Percentiles rank a stretch among this genome's conserved stretches.
phyloP scores from a whole-genome alignment of 2,113 vertebrate species.

The Callipepla californica region DNA sequence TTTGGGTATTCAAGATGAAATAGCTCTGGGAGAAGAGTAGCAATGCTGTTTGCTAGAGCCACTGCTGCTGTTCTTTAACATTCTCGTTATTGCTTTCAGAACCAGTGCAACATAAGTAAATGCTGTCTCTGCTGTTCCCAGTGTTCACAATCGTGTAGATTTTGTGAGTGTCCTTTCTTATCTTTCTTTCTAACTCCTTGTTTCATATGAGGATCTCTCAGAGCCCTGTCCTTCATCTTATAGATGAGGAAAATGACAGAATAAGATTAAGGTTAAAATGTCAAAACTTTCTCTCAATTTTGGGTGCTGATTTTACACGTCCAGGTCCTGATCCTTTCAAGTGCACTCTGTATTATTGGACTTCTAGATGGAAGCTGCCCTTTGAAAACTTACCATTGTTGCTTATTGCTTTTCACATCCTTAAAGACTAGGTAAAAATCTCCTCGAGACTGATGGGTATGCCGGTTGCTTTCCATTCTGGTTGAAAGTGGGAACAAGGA shows the following conservation, averaged over 20 bases:
- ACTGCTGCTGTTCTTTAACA: neutral
- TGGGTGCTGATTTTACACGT: conserved; percentile 35
- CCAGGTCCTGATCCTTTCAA: conserved; percentile 39
- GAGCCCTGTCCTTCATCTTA: conserved; percentile 12
- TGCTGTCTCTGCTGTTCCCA: neutral
- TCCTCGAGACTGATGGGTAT: conserved; percentile 29
- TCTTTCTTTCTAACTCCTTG: neutral
- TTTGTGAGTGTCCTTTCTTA: neutral
- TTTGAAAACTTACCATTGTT: conserved; percentile 60
- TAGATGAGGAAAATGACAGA: neutral
- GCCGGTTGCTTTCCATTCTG: conserved; percentile 20
- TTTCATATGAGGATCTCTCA: conserved; percentile 13
- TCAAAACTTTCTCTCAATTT: conserved; percentile 57
- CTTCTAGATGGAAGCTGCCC: conserved; percentile 38
- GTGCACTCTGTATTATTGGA: conserved; percentile 56
- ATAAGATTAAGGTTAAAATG: conserved; percentile 64
- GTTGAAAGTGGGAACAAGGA: conserved; percentile 24
- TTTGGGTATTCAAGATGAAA: neutral
- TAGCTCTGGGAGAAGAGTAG: neutral
- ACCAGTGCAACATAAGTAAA: neutral
- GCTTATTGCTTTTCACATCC: conserved; percentile 35
- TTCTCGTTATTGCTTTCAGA: conserved; percentile 12
- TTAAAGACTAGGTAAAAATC: conserved; percentile 33
- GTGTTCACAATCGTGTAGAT: conserved; percentile 12
- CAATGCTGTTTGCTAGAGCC: neutral